phyloP scores from a whole-genome alignment of 2,797 vertebrate genomes.

The Dendrocincla tyrannina region DNA sequence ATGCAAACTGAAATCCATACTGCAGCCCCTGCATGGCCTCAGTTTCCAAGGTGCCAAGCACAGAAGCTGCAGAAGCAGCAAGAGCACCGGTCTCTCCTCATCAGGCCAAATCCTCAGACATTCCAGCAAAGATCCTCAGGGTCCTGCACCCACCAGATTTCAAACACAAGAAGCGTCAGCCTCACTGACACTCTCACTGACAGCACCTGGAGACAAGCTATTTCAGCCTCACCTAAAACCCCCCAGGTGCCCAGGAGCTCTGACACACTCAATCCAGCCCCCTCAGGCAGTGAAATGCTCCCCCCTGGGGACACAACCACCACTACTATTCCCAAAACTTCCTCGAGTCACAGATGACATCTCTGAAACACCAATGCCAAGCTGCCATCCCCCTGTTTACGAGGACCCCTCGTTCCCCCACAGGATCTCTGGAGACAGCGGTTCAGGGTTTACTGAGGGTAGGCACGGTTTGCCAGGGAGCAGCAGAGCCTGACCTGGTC shows the following conservation, averaged over 20 bases:
- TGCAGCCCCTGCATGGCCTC: neutral
- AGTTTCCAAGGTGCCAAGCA: neutral
- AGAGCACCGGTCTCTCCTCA: neutral
- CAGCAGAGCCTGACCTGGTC: neutral
- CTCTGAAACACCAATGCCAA: rapidly evolving
- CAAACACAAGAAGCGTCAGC: neutral
- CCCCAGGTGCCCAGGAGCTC: neutral
- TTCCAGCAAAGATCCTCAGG: neutral
- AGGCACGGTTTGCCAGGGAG: neutral
- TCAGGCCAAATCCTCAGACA: rapidly evolving
- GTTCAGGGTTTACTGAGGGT: rapidly evolving
- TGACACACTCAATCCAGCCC: neutral
- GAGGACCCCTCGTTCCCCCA: rapidly evolving
- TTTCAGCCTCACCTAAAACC: neutral
- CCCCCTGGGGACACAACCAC: neutral
- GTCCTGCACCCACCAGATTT: neutral
- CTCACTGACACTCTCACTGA: neutral
- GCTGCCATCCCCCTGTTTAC: neutral
- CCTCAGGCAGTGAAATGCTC: rapidly evolving
- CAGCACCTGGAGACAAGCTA: neutral
- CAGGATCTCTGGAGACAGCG: neutral
- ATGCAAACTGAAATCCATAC: neutral
- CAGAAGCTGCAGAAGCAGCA: neutral
- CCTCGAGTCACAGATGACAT: neutral
- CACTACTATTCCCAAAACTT: neutral